Conservation (phyloP, 2,888 invertebrate genomes). For the Lochmaea capreae region DNA sequence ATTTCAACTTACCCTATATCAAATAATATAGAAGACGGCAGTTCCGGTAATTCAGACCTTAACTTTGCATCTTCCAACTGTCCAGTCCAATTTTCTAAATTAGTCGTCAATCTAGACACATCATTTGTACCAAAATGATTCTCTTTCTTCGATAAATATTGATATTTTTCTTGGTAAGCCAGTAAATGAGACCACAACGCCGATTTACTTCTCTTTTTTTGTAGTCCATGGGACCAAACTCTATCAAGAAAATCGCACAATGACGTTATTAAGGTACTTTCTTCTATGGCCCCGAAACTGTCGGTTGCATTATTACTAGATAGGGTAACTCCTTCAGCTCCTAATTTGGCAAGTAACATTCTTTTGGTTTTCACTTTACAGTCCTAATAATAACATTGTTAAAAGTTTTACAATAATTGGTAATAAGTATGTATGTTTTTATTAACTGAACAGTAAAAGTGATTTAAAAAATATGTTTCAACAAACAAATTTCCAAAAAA, state of each 20-base stretch:
- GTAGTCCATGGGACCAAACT: slow-evolving; percentile 97
- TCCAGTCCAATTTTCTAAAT: slow-evolving; percentile 61
- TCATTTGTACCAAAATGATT: slow-evolving; percentile 70
- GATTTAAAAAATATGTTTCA: too few relatives aligned
- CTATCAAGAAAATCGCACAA: slow-evolving; percentile 96
- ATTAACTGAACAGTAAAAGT: too few relatives aligned
- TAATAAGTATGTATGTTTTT: too few relatives aligned
- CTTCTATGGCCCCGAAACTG: slow-evolving; percentile 82
- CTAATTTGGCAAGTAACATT: slow-evolving; percentile 99
- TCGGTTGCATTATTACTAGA: slow-evolving; percentile 85
- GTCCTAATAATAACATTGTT: slow-evolving; percentile 71
- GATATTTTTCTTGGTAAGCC: slow-evolving; percentile 87
- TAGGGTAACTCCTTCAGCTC: slow-evolving; percentile 93
- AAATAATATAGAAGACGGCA: slow-evolving; percentile 87
- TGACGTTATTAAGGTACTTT: slow-evolving; percentile 97
- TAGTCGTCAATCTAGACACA: slow-evolving; percentile 59
- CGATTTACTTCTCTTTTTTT: slow-evolving; percentile 96
- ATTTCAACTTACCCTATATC: slow-evolving; percentile 79
- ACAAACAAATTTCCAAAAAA: too few relatives aligned
- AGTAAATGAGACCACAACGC: slow-evolving; percentile 96
- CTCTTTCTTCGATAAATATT: slow-evolving; percentile 71
- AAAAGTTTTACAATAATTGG: background rate
- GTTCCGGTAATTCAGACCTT: slow-evolving; percentile 69
- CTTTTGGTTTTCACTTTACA: slow-evolving; percentile 96
- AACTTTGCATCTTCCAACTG: slow-evolving; percentile 57